These are phyloP conservation scores for Danio kyathit DNA, from an alignment of 2,797 vertebrate genomes.

Conservation along the genomic window DNA sequence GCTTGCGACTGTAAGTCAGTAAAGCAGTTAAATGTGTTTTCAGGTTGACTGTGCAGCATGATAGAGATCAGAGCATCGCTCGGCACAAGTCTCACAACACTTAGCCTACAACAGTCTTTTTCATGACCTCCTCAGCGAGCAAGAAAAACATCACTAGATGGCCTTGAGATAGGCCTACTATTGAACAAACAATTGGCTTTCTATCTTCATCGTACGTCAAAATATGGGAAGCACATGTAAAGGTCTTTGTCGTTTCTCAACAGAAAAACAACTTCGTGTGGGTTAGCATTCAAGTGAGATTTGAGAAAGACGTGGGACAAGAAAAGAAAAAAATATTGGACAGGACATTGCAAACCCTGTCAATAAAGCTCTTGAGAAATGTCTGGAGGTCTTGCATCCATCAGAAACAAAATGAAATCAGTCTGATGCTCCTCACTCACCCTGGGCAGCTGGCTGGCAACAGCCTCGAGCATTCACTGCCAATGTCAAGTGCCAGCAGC, in stretches of 20 bases:
- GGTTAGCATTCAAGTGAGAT: slow-evolving; percentile 25
- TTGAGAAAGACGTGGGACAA: neutral
- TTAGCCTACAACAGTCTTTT: slow-evolving; percentile 21
- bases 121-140: neutral
- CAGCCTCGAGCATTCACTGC: slow-evolving; percentile 27
- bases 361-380: slow-evolving; percentile 53
- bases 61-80: slow-evolving; percentile 15
- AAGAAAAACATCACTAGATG: slow-evolving; percentile 32
- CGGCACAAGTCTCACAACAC: slow-evolving; percentile 4
- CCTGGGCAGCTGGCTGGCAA: slow-evolving; percentile 58
- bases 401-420: slow-evolving; percentile 31
- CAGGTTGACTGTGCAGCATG: slow-evolving; percentile 13
- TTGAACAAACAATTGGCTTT: slow-evolving; percentile 11
- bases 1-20: neutral
- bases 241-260: slow-evolving; percentile 15
- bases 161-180: slow-evolving; percentile 25
- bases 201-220: neutral
- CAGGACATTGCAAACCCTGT: slow-evolving; percentile 30
- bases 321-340: neutral
- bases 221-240: slow-evolving; percentile 30
- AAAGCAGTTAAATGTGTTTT: slow-evolving; percentile 2
- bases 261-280: slow-evolving; percentile 22
- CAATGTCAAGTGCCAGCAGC: slow-evolving; percentile 56
- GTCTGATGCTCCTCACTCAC: slow-evolving; percentile 45
- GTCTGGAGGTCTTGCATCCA: slow-evolving; percentile 37